Evolutionary conservation across 2,113 vertebrate genomes (phyloP).

Genomic region (Phylloscopus whistleri): DNA sequence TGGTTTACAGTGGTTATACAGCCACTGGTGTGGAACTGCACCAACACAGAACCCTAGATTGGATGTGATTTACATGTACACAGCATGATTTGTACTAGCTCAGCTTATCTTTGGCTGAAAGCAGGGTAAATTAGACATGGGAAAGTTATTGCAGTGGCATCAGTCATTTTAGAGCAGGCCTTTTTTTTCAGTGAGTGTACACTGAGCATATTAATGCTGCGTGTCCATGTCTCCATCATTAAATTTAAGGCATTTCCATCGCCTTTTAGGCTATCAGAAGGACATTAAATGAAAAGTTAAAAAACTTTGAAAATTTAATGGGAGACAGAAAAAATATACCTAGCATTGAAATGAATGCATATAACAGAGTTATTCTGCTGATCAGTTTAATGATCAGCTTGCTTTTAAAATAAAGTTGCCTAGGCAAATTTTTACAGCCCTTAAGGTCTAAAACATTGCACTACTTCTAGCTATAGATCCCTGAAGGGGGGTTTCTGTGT

Average conservation of each 20-base stretch:
- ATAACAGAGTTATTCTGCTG: background rate
- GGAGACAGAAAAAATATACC: background rate
- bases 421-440: background rate
- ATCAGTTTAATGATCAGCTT: background rate
- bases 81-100: background rate
- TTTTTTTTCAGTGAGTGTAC: background rate
- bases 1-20: background rate
- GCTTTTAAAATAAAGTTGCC: background rate
- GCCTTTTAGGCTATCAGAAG: background rate
- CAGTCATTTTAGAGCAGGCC: background rate
- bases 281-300: background rate
- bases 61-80: background rate
- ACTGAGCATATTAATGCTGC: background rate
- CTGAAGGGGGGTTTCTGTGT: rapidly evolving
- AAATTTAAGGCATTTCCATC: background rate
- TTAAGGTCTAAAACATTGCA: background rate
- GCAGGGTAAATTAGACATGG: background rate
- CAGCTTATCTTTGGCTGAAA: background rate
- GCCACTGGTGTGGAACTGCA: background rate
- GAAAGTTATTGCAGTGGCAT: background rate
- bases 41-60: background rate
- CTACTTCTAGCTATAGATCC: background rate
- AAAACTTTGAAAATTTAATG: background rate
- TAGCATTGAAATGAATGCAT: background rate
- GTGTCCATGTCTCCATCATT: background rate